Evolutionary conservation across 2,797 vertebrate species (phyloP).

Genomic region (Ceryle rudis): DNA sequence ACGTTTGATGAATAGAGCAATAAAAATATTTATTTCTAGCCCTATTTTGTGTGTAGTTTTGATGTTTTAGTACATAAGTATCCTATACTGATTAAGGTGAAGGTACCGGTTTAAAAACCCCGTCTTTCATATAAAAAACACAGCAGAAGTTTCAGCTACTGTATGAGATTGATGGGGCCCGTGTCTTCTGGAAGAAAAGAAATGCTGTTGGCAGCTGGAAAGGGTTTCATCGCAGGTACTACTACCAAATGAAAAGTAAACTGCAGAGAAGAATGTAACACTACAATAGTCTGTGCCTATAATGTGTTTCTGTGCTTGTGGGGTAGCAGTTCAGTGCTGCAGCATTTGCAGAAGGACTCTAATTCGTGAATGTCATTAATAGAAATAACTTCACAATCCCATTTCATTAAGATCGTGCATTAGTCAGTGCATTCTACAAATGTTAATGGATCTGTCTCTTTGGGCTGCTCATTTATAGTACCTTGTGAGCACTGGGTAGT

Average conservation of each 20-base stretch:
- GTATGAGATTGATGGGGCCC: neutral
- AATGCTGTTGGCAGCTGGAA: neutral
- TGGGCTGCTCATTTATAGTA: neutral
- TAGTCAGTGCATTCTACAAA: neutral
- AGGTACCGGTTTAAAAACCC: rapidly evolving
- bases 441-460: constrained; percentile 38
- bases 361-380: constrained; percentile 30
- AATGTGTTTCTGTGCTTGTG: neutral
- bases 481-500: neutral
- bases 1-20: neutral
- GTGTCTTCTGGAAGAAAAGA: neutral
- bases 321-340: neutral
- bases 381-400: constrained; percentile 21
- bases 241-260: neutral
- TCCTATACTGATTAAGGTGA: neutral
- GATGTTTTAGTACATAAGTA: neutral
- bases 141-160: neutral
- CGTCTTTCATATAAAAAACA: neutral
- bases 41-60: neutral
- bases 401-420: constrained; percentile 31
- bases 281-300: neutral
- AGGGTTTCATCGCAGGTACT: neutral
- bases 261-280: neutral
- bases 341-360: neutral
- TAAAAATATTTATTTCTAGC: neutral